Base-by-base conservation (phyloP, 2,888 invertebrate genomes). In the Drosophila helvetica region DNA sequence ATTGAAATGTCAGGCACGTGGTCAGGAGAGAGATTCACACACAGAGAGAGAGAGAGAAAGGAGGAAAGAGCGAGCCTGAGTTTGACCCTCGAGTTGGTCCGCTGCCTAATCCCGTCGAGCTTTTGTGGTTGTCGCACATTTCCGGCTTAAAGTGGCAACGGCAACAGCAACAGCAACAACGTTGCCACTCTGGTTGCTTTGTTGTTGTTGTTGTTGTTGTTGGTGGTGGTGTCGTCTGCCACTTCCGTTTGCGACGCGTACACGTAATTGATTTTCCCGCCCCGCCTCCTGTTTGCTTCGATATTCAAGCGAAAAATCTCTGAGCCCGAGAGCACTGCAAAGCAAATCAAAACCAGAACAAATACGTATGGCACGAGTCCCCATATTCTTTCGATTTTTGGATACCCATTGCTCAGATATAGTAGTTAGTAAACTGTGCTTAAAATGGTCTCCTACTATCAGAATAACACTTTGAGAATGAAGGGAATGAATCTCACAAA, bases 181-280 rank as follows among this genome's bases (percentile, higher is more conserved):
- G n/a, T 61, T 55, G 74, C 25, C 54, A 62, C 17, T 61, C 62
- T 51, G 59, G 57, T 22, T 59, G 52, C 52, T 57, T 17, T 56
- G 42, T 27, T 30, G 65, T 19, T 68, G 47, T 42, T 71, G 56
- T 43, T 45, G 58, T n/a, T 63, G 70, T n/a, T 59, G 17, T 30
- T 66, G 57, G 15, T 68, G 69, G 30, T 59, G 50, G 17, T 66
- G 61, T 57, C 63, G 59, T 67, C 59, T 65, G 68, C 59, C 77
- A 76, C 77, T 77, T 76, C 76, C 76, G 77, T 56, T 66, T 76
- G 74, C 74, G 69, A 77, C 76, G 71, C 76, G 57, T 65, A 70
- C 58, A 56, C 77, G 77, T 74, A 77, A 70, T 77, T 77, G 73
- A 77, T 77, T 77, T 77, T 77, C 66, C 76, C 74, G 70, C 50